Evolutionary conservation across 1,140 invertebrate genomes (phyloP).

Genomic region (Aradophagus sp.): DNA sequence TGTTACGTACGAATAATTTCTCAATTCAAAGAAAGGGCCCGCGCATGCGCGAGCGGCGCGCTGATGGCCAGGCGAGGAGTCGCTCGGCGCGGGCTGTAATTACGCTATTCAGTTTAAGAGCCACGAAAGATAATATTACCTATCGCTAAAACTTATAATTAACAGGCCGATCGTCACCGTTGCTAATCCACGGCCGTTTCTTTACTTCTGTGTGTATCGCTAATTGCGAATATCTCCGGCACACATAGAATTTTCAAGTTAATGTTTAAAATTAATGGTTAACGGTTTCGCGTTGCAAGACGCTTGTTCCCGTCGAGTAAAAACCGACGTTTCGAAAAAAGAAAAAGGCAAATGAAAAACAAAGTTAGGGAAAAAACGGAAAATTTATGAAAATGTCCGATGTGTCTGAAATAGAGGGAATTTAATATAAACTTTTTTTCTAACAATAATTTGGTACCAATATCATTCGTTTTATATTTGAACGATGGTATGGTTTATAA

Average conservation of each 20-base stretch:
- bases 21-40: constrained; percentile 38
- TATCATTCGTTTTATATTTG: no score
- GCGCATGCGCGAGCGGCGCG: constrained; percentile 22
- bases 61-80: constrained; percentile 31
- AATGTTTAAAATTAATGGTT: constrained; percentile 39
- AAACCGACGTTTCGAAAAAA: constrained; percentile 1
- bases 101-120: constrained; percentile 52
- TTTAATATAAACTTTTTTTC: no score
- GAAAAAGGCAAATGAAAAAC: no score
- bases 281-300: constrained; percentile 31
- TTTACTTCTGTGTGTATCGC: constrained; percentile 43
- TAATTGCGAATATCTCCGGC: constrained; percentile 56
- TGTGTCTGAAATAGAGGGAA: no score
- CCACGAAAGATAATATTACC: constrained; percentile 47
- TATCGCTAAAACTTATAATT: constrained; percentile 53
- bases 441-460: no score
- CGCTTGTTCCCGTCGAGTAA: constrained; percentile 2
- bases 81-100: constrained; percentile 39
- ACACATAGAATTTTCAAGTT: constrained; percentile 35
- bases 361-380: no score
- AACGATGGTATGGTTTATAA: no score
- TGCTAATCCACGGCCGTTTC: constrained; percentile 50
- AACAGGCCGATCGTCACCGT: constrained; percentile 53
- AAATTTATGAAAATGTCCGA: no score
- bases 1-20: constrained; percentile 44